phyloP scores from a whole-genome alignment of 2,888 invertebrate species.

The Adelphocoris suturalis region DNA sequence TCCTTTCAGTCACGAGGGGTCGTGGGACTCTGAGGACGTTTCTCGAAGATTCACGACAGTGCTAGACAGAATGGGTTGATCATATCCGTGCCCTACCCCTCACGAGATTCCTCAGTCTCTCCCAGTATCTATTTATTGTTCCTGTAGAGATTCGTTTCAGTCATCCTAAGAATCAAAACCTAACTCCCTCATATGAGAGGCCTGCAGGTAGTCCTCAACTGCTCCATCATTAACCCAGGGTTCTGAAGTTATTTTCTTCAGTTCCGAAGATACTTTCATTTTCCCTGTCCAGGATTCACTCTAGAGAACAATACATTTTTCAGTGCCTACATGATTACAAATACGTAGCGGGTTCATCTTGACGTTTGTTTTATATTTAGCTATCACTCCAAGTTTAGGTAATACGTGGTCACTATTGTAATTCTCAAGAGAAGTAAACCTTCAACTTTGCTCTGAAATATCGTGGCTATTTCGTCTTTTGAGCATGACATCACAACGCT shows the following conservation, averaged over 20 bases:
- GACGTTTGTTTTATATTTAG: no score
- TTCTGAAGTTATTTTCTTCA: neutral
- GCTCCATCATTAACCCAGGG: neutral
- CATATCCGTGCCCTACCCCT: conserved; percentile 23
- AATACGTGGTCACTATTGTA: no score
- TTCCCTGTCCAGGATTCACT: no score
- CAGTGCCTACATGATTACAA: no score
- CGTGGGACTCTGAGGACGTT: conserved; percentile 37
- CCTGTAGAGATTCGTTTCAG: neutral
- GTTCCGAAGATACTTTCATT: no score
- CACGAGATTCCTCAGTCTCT: neutral
- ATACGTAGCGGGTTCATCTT: no score
- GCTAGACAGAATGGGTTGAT: conserved; percentile 46
- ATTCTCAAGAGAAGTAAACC: no score
- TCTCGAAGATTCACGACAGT: conserved; percentile 32
- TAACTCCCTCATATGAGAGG: neutral
- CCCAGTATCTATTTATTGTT: neutral
- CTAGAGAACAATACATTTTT: no score
- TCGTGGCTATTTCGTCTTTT: no score
- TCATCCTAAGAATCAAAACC: neutral
- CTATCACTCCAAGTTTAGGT: no score
- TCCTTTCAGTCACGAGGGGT: conserved; percentile 51
- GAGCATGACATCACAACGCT: no score
- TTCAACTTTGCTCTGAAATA: no score
- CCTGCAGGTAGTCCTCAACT: neutral